phyloP scores from a whole-genome alignment of 2,797 vertebrate species.

The Pitangus sulphuratus region DNA sequence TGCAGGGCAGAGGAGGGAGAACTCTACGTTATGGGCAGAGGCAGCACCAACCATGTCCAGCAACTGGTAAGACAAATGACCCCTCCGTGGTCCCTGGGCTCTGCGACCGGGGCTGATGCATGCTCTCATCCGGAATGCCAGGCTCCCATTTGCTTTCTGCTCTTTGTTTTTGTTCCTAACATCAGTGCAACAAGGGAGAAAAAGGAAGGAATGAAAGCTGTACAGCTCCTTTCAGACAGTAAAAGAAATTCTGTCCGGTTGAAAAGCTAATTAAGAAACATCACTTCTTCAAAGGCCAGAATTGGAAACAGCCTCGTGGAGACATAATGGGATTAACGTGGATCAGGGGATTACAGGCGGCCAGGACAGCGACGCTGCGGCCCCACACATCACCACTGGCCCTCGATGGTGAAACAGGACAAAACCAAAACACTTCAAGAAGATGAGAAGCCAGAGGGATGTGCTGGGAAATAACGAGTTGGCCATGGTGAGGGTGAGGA shows the following conservation, averaged over 20 bases:
- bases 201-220: neutral
- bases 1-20: neutral
- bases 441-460: fast-evolving
- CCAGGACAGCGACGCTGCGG: neutral
- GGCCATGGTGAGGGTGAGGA: neutral
- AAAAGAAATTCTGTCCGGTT: neutral
- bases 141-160: neutral
- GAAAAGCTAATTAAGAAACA: constrained; percentile 61
- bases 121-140: neutral
- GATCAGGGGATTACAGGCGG: constrained; percentile 1
- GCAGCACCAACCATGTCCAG: neutral
- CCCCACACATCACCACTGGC: neutral
- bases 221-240: neutral
- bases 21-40: too few species aligned
- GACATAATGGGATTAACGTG: constrained; percentile 61
- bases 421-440: fast-evolving
- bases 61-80: neutral
- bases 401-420: neutral
- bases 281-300: constrained; percentile 44
- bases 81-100: neutral
- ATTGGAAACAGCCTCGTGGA: constrained; percentile 48
- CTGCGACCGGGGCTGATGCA: fast-evolving
- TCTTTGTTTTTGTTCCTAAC: neutral
- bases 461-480: fast-evolving
- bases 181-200: fast-evolving